phyloP scores from a whole-genome alignment of 2,888 invertebrate genomes.

The Ectropis crepuscularia region DNA sequence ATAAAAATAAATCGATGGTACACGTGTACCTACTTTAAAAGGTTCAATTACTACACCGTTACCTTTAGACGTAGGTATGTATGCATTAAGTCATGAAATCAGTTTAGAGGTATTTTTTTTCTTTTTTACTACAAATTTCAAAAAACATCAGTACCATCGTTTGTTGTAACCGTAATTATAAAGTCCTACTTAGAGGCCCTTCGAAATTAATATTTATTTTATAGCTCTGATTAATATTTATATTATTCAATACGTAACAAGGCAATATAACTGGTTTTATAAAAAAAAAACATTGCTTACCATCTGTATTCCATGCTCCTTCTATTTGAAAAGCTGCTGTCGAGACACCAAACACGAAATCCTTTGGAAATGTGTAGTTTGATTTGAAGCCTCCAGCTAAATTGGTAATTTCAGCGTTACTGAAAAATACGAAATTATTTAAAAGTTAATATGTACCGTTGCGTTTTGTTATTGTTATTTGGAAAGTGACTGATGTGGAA shows the following conservation, averaged over 20 bases:
- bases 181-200: too few species aligned
- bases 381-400: constrained; percentile 72
- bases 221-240: neutral
- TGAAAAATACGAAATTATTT: constrained; percentile 49
- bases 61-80: too few species aligned
- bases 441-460: neutral
- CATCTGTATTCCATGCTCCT: constrained; percentile 83
- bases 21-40: too few species aligned
- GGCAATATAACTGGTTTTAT: neutral
- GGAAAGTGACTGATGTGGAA: neutral
- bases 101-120: too few species aligned
- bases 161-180: too few species aligned
- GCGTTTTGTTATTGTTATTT: neutral
- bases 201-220: neutral
- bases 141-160: too few species aligned
- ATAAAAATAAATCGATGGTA: too few species aligned
- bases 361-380: constrained; percentile 80
- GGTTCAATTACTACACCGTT: too few species aligned
- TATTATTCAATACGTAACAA: neutral
- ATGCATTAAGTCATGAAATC: too few species aligned
- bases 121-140: too few species aligned
- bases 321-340: constrained; percentile 87
- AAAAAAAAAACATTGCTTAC: constrained; percentile 50
- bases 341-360: constrained; percentile 86
- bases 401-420: constrained; percentile 61